A percentile compares a stretch with the other conserved stretches of the same genome.
These are phyloP conservation scores for Homarus americanus DNA, from an alignment of 1,140 invertebrate genomes.

Conservation along the genomic window DNA sequence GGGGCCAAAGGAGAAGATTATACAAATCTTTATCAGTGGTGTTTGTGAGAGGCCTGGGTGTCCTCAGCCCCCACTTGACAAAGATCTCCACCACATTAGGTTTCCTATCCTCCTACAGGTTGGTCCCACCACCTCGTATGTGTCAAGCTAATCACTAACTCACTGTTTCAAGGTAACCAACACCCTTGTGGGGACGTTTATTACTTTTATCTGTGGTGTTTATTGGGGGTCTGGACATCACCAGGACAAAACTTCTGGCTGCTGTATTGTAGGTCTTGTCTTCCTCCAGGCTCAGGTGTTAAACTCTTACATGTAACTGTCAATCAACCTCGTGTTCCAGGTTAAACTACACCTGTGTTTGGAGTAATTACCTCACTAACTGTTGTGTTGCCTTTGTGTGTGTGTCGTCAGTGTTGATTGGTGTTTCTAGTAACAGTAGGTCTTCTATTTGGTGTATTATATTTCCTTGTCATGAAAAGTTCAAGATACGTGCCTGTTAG, in stretches of 20 bases:
- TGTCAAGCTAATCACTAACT: not conserved
- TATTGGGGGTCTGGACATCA: not conserved
- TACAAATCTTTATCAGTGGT: not conserved
- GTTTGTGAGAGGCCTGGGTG: not conserved
- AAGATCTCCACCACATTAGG: conserved; percentile 16
- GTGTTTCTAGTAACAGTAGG: too few species aligned
- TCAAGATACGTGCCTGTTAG: too few species aligned
- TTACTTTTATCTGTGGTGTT: not conserved
- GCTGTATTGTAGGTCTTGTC: too few species aligned
- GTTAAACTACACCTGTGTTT: too few species aligned
- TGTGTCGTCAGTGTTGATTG: too few species aligned
- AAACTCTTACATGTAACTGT: too few species aligned
- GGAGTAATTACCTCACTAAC: too few species aligned
- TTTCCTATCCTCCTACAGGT: conserved; percentile 24
- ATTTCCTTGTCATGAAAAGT: too few species aligned
- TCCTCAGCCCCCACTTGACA: not conserved
- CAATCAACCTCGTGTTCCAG: too few species aligned
- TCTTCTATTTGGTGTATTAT: too few species aligned
- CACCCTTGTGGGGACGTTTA: not conserved
- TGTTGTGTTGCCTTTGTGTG: too few species aligned
- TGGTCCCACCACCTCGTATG: not conserved
- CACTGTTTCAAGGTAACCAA: not conserved
- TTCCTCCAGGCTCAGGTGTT: too few species aligned
- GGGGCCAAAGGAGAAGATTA: not conserved
- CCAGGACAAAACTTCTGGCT: not conserved